Evolutionary conservation across 2,113 vertebrate genomes (phyloP).

Genomic region (Osmerus mordax): DNA sequence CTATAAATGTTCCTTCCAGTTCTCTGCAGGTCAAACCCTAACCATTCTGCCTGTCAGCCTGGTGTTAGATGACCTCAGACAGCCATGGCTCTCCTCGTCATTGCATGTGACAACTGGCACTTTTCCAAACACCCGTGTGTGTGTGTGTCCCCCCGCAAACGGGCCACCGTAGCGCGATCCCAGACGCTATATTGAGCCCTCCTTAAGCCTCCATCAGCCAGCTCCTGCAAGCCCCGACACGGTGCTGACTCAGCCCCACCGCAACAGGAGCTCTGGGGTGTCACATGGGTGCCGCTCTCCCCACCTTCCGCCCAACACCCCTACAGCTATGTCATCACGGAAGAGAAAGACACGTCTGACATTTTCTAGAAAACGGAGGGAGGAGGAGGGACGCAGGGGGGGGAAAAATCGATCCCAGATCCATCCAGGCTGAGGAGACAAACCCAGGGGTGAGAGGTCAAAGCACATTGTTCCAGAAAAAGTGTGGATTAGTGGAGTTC

Average conservation of each 20-base stretch:
- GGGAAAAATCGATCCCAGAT: too few species aligned
- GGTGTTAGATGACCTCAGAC: background rate
- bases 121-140: conserved; percentile 51
- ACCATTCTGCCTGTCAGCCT: background rate
- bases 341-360: too few species aligned
- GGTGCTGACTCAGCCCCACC: conserved; percentile 48
- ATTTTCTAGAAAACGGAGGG: too few species aligned
- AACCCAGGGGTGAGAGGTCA: background rate
- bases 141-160: conserved; percentile 37
- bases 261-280: conserved; percentile 22
- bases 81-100: background rate
- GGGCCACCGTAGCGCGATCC: conserved; percentile 55
- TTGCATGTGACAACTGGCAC: conserved; percentile 55
- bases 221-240: conserved; percentile 63
- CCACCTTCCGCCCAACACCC: too few species aligned
- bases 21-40: background rate
- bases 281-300: too few species aligned
- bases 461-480: background rate
- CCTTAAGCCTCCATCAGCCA: conserved; percentile 44
- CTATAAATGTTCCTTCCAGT: too few species aligned
- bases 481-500: conserved; percentile 26
- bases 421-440: background rate
- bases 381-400: too few species aligned
- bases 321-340: too few species aligned
- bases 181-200: conserved; percentile 44